Evolutionary conservation across 2,113 vertebrate genomes (phyloP).

Genomic region (Hippocampus comes): DNA sequence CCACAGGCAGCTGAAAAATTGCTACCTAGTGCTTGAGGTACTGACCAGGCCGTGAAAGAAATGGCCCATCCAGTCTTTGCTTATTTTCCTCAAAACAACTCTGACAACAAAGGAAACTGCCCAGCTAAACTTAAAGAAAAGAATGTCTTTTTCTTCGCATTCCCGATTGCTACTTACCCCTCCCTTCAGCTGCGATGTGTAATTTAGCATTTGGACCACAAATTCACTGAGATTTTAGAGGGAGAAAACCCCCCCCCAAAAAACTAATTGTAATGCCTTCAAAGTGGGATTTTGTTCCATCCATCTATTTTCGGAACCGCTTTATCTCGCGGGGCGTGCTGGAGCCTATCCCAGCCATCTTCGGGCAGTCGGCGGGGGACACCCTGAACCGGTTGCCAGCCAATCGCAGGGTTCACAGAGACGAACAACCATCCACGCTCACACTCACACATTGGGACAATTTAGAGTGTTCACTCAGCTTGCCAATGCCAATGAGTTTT

Average conservation of each 20-base stretch:
- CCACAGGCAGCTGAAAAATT: not conserved
- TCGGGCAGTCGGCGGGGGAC: too few species aligned
- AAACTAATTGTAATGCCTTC: not conserved
- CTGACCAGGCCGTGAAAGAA: not conserved
- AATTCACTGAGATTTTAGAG: not conserved
- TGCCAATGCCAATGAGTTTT: too few species aligned
- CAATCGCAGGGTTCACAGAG: too few species aligned
- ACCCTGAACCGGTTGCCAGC: too few species aligned
- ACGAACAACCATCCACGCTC: too few species aligned
- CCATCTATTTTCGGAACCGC: too few species aligned
- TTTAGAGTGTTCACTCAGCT: too few species aligned
- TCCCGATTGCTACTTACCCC: not conserved
- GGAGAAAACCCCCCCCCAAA: not conserved
- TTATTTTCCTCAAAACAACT: not conserved
- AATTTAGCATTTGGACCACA: not conserved
- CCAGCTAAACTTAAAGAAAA: not conserved
- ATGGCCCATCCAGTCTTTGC: not conserved
- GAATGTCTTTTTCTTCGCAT: not conserved
- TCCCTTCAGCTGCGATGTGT: not conserved
- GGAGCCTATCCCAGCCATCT: too few species aligned
- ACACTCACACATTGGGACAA: too few species aligned
- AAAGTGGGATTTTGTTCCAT: not conserved
- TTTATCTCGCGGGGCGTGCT: too few species aligned
- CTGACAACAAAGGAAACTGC: not conserved
- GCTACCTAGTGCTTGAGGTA: not conserved